phyloP scores from a whole-genome alignment of 2,113 vertebrate genomes.

The Eublepharis macularius region DNA sequence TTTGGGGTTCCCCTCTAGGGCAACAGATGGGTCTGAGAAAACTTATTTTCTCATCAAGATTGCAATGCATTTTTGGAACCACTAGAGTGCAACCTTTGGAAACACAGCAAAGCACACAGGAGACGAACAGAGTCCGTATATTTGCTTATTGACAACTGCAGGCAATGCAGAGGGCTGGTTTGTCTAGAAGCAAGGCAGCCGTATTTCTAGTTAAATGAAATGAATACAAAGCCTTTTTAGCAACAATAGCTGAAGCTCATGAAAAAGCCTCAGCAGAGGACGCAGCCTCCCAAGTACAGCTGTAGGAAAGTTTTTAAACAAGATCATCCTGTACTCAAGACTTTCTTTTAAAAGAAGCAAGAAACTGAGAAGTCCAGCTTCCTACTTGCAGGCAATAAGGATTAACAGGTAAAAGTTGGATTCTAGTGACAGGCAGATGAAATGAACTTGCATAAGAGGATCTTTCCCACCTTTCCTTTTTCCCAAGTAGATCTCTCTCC shows the following conservation, averaged over 20 bases:
- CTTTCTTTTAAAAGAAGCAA: background rate
- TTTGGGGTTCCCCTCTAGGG: background rate
- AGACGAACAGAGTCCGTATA: background rate
- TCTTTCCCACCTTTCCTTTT: no score
- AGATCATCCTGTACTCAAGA: background rate
- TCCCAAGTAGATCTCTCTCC: no score
- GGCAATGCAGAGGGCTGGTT: background rate
- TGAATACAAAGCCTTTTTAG: background rate
- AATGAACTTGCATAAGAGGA: no score
- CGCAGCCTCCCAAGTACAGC: background rate
- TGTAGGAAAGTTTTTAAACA: background rate
- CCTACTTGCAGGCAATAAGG: background rate
- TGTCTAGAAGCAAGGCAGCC: background rate
- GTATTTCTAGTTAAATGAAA: background rate
- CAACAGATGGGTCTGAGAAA: background rate
- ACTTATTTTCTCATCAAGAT: background rate
- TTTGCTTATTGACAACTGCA: background rate
- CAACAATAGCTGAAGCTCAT: background rate
- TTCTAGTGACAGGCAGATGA: no score
- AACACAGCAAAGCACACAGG: background rate
- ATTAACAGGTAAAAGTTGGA: background rate
- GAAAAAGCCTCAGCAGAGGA: background rate
- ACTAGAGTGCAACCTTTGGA: constrained; percentile 60
- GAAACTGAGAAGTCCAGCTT: background rate
- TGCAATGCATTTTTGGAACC: constrained; percentile 21